These are phyloP conservation scores for Hirudo medicinalis DNA, from an alignment of 1,140 invertebrate species.

Conservation along the genomic window DNA sequence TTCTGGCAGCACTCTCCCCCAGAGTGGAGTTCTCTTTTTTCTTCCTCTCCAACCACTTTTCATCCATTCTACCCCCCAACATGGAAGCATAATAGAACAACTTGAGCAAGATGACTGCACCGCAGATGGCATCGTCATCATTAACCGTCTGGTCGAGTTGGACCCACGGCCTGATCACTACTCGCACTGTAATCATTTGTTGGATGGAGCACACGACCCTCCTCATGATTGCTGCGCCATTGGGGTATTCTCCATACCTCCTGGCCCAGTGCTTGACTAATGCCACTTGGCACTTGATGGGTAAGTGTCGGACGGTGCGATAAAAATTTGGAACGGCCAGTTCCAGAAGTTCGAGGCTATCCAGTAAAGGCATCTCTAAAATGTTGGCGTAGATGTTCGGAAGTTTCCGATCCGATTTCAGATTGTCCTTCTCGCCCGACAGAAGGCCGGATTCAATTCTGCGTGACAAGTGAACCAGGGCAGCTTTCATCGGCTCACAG, in stretches of 20 bases:
- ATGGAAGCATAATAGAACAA: constrained; percentile 80
- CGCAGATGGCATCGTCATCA: constrained; percentile 58
- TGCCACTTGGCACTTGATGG: constrained; percentile 49
- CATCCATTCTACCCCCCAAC: constrained; percentile 63
- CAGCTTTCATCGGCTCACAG: constrained; percentile 57
- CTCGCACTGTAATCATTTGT: constrained; percentile 64
- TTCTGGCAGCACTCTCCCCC: constrained; percentile 30
- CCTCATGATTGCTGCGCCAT: constrained; percentile 45
- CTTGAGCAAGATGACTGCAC: constrained; percentile 45
- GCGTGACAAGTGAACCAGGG: constrained; percentile 58
- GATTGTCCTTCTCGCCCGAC: constrained; percentile 38
- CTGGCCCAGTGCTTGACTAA: constrained; percentile 64
- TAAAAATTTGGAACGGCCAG: constrained; percentile 66
- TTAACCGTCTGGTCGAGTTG: constrained; percentile 66
- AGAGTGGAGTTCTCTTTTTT: constrained; percentile 19
- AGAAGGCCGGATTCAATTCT: constrained; percentile 60
- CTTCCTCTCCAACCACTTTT: constrained; percentile 40
- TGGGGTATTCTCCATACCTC: neutral
- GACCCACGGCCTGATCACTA: constrained; percentile 57
- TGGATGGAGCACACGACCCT: constrained; percentile 65
- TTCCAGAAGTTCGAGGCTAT: constrained; percentile 66
- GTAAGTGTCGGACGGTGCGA: constrained; percentile 58
- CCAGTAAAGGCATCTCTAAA: constrained; percentile 70
- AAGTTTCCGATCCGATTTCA: constrained; percentile 38
- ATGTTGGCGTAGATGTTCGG: constrained; percentile 71